Base-by-base conservation (phyloP, 1,140 invertebrate genomes). In the Ectropis grisescens region DNA sequence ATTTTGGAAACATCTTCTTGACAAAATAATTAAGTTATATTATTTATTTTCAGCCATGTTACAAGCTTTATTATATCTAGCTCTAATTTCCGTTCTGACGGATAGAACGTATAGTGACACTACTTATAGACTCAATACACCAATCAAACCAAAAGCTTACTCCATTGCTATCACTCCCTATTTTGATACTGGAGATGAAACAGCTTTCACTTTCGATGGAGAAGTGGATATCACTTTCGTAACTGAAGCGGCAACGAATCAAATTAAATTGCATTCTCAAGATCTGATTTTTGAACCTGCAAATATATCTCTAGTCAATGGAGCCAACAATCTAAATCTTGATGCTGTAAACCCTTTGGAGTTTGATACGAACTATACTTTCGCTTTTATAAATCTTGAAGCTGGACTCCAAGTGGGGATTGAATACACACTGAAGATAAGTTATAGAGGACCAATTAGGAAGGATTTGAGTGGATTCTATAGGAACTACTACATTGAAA, bases 401-500 rank as follows among this genome's bases (percentile, higher is more conserved):
- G 13, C 34, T 0, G 30, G 50, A 1, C 47, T 88, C 10, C 6
- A 29, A 9, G 34, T 37, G 3, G 62, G 59, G 1, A 29, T 37
- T 0, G 26, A 53, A 2, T 76, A 88, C 28, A 56, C 41, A 6
- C 65, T 88, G 12, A 64, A 65, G 5, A 84, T 89, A 26, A 25
- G 37, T 0, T 90, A 86, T 33, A 71, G 31, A 1, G 87, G 88
- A 29, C 44, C 56, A 0, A 81, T 89, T 37, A 80, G 84, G 40
- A 62, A 83, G 8, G 87, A 88, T 37, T 82, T 90, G 61, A 82
- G 85, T 28, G 94, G 94, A 27, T 95, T 96, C 67, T 96, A 96
- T 57, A 86, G 87, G 32, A 93, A 91, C 60, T 88, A 81, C 16
- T 96, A 95, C 49, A 68, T 74, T 5, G 71, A 87, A 24, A 59